Evolutionary conservation across 2,797 vertebrate genomes (phyloP), one percentile per base, ranked within the genome.

Genomic region (Carapus acus): DNA sequence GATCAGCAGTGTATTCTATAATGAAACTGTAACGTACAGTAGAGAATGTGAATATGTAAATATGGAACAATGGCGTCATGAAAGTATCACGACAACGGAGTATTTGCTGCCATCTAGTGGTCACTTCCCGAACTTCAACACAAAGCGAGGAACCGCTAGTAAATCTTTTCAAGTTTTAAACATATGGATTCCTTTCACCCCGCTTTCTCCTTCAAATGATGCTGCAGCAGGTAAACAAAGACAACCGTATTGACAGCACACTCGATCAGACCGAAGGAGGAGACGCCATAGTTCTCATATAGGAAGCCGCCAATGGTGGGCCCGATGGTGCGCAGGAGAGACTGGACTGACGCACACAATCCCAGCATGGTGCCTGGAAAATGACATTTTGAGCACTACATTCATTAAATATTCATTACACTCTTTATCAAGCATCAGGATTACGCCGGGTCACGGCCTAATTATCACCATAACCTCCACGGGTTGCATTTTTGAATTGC

Each of bases 341-440:
- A 90, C 7, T 91, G 89, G 39, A 93, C 89, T 0, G 93, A 90
- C 1, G 93, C 82, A 0, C 91, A 93, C 54, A 98, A 86, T 16
- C 96, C 94, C 42, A 98, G 78, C 92, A 99, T 95, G 9, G 93
- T 88, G 65, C 96, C 94, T 97, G 76, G 3, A 62, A 20, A 11
- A n/a, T 16, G n/a, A 21, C n/a, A 24, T 12, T 18, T 9, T 41
- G 1, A 41, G 12, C n/a, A 40, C 20, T 20, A 33, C 9, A 33
- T 19, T 19, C 8, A 36, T 2, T 36, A 4, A 15, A 2, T 3
- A n/a, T 36, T 3, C 6, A 15, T 36, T 3, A 13, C 31, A 33
- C 3, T 33, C 6, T 33, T 33, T 12, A 9, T 33, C 3, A 4
- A 33, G 3, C 9, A 4, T 27, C 24, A 5, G 24, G 24, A 5